phyloP scores from a whole-genome alignment of 1,140 invertebrate genomes.

The Papilio polytes region DNA sequence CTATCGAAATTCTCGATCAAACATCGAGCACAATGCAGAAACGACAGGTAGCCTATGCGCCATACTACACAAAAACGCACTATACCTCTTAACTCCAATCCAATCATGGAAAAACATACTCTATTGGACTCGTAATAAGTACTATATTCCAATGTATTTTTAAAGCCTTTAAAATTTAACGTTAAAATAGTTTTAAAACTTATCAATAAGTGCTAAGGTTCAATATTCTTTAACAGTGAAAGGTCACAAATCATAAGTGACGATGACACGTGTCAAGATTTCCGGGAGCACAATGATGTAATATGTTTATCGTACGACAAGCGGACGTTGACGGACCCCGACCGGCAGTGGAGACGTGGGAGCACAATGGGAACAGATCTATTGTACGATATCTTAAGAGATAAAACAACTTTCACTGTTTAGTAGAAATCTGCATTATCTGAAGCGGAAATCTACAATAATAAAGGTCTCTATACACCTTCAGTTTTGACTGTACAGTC shows the following conservation, averaged over 20 bases:
- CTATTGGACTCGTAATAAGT: background rate
- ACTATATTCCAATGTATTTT: background rate
- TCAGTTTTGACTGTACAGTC: too few relatives aligned
- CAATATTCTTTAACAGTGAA: conserved; percentile 38
- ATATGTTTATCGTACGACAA: conserved; percentile 76
- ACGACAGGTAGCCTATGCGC: conserved; percentile 72
- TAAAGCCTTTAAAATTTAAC: background rate
- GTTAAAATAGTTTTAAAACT: background rate
- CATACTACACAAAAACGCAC: conserved; percentile 53
- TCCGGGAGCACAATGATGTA: conserved; percentile 76
- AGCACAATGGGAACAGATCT: conserved; percentile 47
- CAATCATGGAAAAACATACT: background rate
- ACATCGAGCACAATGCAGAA: conserved; percentile 70
- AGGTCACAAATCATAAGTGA: conserved; percentile 64
- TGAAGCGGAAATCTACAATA: background rate
- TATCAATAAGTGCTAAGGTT: conserved; percentile 37
- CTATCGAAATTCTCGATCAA: conserved; percentile 70
- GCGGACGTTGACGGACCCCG: conserved; percentile 37
- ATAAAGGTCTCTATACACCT: too few relatives aligned
- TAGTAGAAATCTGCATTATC: background rate
- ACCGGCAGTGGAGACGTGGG: conserved; percentile 66
- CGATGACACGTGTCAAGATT: conserved; percentile 73
- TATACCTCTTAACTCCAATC: conserved; percentile 43
- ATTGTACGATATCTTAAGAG: conserved; percentile 2
- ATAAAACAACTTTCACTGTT: conserved; percentile 18